These are phyloP conservation scores for Muscidifurax raptorellus DNA, from an alignment of 1,140 invertebrate genomes.

Conservation along the genomic window DNA sequence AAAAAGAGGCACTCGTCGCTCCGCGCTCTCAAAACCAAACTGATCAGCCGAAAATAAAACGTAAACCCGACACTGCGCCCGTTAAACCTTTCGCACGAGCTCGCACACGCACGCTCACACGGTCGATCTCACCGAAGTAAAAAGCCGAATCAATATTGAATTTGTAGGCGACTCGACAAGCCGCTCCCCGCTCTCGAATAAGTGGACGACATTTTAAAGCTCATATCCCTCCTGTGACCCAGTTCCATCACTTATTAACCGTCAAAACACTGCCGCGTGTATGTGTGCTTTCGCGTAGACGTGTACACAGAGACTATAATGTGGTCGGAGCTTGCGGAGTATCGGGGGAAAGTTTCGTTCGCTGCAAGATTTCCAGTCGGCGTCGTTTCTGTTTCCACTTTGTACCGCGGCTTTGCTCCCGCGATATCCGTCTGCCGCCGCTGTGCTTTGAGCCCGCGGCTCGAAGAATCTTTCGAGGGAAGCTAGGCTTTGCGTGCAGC, in stretches of 20 bases:
- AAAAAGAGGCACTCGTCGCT: background rate
- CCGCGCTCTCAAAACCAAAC: background rate
- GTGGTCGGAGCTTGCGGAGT: too few relatives aligned
- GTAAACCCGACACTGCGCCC: background rate
- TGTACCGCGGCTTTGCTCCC: background rate
- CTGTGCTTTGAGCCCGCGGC: background rate
- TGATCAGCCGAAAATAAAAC: constrained; percentile 5
- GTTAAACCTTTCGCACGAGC: background rate
- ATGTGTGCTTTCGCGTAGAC: background rate
- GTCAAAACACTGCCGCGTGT: background rate
- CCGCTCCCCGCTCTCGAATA: background rate
- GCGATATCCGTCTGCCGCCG: background rate
- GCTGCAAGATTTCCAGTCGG: background rate
- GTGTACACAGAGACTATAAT: background rate
- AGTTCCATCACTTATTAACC: constrained; percentile 34
- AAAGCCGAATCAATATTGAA: constrained; percentile 41
- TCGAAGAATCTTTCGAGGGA: background rate
- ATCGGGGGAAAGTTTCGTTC: background rate
- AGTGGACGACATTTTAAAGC: constrained; percentile 5
- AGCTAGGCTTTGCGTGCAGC: background rate
- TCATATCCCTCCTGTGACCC: constrained; percentile 15
- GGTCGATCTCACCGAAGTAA: background rate
- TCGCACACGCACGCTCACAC: background rate
- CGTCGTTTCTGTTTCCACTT: background rate
- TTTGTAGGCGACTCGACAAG: background rate